Percentiles rank a stretch among this genome's conserved stretches.
Evolutionary conservation across 2,113 vertebrate species (phyloP).

Genomic region (Hepsetus odoe): DNA sequence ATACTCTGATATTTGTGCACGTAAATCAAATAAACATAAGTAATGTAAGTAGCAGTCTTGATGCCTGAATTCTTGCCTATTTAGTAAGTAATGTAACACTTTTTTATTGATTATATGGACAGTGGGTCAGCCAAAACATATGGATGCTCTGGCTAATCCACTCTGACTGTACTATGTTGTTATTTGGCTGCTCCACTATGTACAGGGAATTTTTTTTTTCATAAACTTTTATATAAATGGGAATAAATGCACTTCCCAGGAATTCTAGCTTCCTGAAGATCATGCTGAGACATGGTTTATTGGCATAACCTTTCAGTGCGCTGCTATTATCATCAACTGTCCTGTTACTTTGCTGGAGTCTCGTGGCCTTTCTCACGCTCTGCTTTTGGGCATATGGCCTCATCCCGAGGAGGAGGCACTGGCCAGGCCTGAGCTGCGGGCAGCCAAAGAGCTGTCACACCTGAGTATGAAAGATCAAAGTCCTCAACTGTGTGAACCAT

Average conservation of each 20-base stretch:
- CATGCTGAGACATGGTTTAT: neutral
- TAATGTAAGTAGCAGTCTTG: no score
- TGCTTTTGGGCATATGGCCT: slow-evolving; percentile 65
- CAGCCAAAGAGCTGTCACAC: slow-evolving; percentile 73
- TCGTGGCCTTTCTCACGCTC: slow-evolving; percentile 75
- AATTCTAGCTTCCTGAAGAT: neutral
- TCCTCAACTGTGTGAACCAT: slow-evolving; percentile 61
- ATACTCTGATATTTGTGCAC: no score
- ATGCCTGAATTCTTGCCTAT: no score
- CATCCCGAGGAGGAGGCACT: slow-evolving; percentile 57
- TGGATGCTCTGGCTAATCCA: no score
- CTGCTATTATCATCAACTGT: slow-evolving; percentile 31
- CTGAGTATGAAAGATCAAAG: slow-evolving; percentile 76
- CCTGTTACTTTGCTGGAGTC: slow-evolving; percentile 49
- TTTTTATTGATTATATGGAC: no score
- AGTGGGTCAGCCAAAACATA: no score
- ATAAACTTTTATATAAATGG: no score
- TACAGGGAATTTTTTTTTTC: no score
- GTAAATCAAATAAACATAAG: no score
- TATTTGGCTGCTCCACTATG: no score
- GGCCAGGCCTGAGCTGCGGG: slow-evolving; percentile 47
- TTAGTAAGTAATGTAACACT: no score
- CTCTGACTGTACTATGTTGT: no score
- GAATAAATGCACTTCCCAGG: neutral
- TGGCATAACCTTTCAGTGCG: neutral